Percentiles rank a stretch among this genome's conserved stretches.
Evolutionary conservation across 2,113 vertebrate species (phyloP).

Genomic region (Tonatia bakeri): DNA sequence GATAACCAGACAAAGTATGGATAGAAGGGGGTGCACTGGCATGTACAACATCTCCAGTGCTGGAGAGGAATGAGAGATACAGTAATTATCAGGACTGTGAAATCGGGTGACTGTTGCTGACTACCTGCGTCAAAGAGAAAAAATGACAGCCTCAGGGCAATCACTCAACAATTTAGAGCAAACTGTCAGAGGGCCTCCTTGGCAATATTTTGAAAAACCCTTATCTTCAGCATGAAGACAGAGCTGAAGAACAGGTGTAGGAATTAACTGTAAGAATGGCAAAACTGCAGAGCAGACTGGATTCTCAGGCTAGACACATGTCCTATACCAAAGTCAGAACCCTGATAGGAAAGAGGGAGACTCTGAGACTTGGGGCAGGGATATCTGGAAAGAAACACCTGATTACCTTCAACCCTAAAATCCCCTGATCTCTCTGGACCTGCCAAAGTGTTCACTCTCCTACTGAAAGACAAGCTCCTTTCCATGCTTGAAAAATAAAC

Average conservation of each 20-base stretch:
- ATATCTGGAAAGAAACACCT: neutral
- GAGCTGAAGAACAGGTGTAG: neutral
- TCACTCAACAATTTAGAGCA: conserved; percentile 32
- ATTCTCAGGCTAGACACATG: neutral
- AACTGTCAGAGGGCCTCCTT: conserved; percentile 14
- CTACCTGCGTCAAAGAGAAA: neutral
- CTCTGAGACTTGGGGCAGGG: neutral
- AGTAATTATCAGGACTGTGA: neutral
- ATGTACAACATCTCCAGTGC: neutral
- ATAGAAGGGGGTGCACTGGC: neutral
- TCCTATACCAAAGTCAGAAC: neutral
- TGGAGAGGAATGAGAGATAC: neutral
- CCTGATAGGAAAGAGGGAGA: neutral
- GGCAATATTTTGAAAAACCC: neutral
- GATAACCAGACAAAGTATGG: neutral
- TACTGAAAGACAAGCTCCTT: neutral
- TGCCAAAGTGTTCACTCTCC: neutral
- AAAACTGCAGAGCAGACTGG: neutral
- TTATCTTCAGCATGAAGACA: neutral
- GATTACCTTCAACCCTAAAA: neutral
- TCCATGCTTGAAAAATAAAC: neutral
- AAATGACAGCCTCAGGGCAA: neutral
- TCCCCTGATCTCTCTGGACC: neutral
- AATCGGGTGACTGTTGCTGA: neutral
- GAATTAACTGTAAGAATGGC: neutral